These are phyloP conservation scores for Holacanthella duospinosa DNA, from an alignment of 2,888 invertebrate species.

Conservation along the genomic window DNA sequence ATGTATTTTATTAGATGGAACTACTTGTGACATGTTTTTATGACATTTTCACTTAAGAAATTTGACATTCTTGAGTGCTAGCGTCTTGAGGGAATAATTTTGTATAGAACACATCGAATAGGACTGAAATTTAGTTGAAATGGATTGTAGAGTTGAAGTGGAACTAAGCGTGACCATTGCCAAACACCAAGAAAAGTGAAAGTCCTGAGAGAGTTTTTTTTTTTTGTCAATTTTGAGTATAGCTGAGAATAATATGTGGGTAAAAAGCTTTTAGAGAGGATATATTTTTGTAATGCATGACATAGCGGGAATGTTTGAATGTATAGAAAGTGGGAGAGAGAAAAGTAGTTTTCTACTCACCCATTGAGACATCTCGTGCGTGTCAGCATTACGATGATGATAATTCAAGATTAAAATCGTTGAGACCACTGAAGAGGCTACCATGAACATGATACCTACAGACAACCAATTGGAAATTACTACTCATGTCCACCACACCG, in stretches of 20 bases:
- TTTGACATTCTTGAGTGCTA: background rate
- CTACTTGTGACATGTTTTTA: too few species aligned
- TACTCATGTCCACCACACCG: too few species aligned
- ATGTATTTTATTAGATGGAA: too few species aligned
- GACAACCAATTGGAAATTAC: too few species aligned
- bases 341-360: conserved; percentile 50
- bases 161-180: background rate
- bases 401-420: conserved; percentile 96
- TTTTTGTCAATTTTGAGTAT: background rate
- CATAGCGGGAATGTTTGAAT: background rate
- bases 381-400: conserved; percentile 92
- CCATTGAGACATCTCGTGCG: conserved; percentile 95
- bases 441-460: conserved; percentile 99
- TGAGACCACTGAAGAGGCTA: conserved; percentile 93
- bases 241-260: background rate
- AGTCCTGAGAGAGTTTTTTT: background rate
- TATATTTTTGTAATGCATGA: background rate
- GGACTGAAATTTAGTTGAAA: background rate
- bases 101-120: background rate
- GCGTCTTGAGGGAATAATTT: background rate
- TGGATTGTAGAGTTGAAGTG: background rate
- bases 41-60: too few species aligned
- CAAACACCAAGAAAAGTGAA: too few species aligned
- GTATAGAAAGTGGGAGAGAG: background rate
- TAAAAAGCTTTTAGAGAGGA: background rate